A percentile compares a stretch with the other conserved stretches of the same genome.
Evolutionary conservation across 2,797 vertebrate species (phyloP).

Genomic region (Spinus pinus): DNA sequence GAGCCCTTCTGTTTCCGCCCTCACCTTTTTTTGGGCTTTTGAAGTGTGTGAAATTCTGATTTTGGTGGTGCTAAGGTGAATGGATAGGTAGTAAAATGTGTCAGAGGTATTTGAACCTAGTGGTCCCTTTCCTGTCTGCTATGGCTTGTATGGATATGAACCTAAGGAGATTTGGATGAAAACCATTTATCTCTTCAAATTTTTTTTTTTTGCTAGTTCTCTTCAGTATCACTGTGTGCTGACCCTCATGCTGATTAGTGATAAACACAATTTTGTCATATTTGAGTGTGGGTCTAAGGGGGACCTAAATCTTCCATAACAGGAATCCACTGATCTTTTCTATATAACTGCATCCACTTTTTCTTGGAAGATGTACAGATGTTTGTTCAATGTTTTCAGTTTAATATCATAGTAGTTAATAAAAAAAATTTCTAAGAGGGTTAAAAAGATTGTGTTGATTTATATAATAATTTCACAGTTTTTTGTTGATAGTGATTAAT

Average conservation of each 20-base stretch:
- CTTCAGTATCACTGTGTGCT: background rate
- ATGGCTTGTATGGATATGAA: background rate
- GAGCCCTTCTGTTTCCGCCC: background rate
- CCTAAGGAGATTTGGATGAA: background rate
- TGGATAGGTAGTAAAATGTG: background rate
- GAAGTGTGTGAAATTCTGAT: background rate
- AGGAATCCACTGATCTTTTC: background rate
- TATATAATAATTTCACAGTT: background rate
- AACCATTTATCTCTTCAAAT: background rate
- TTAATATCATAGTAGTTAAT: background rate
- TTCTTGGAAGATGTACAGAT: background rate
- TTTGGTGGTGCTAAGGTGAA: background rate
- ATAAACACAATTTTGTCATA: background rate
- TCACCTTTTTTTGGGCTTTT: rapidly evolving
- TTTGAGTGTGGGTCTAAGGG: background rate
- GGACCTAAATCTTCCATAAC: background rate
- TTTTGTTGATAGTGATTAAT: background rate
- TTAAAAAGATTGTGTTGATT: background rate
- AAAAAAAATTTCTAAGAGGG: background rate
- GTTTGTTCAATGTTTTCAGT: background rate
- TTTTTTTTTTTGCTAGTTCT: background rate
- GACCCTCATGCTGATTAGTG: background rate
- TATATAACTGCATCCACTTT: rapidly evolving
- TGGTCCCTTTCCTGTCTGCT: background rate
- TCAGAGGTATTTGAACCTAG: background rate